A percentile compares a stretch with the other conserved stretches of the same genome.
Evolutionary conservation across 2,888 invertebrate genomes (phyloP).

Genomic region (Gandaritis pyraliata): DNA sequence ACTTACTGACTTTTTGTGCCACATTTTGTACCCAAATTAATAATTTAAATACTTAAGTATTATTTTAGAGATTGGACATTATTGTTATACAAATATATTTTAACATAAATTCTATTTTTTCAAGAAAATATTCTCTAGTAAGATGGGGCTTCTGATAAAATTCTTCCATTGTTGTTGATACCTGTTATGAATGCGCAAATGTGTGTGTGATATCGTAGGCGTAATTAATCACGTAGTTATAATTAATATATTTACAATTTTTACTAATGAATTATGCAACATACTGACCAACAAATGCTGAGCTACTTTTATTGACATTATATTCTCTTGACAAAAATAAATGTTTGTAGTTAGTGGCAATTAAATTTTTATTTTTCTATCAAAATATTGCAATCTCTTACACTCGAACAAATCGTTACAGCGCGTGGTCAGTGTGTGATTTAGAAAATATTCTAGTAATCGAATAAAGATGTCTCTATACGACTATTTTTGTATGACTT

Average conservation of each 20-base stretch:
- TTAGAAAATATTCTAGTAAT: conserved; percentile 48
- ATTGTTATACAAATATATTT: conserved; percentile 42
- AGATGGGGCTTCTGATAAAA: conserved; percentile 70
- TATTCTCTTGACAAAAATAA: conserved; percentile 4
- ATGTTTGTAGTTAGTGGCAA: conserved; percentile 15
- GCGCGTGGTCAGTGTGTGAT: conserved; percentile 50
- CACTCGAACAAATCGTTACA: conserved; percentile 40
- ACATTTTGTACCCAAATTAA: conserved; percentile 43
- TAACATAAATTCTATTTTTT: conserved; percentile 53
- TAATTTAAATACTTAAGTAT: conserved; percentile 38
- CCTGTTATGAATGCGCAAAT: conserved; percentile 57
- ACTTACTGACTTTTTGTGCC: conserved; percentile 44
- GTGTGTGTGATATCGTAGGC: conserved; percentile 55
- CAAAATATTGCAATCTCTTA: conserved; percentile 55
- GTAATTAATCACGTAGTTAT: conserved; percentile 45
- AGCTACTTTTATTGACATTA: conserved; percentile 25
- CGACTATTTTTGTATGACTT: conserved; percentile 63
- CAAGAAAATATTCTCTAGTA: conserved; percentile 52
- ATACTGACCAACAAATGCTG: conserved; percentile 32
- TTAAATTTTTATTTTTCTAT: conserved; percentile 71
- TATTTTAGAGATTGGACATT: conserved; percentile 39
- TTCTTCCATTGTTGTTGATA: conserved; percentile 77
- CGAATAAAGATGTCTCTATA: conserved; percentile 48
- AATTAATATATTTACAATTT: conserved; percentile 58
- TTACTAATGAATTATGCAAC: conserved; percentile 42